Conservation (phyloP, 1,140 invertebrate species). For the Megalonaias nervosa region DNA sequence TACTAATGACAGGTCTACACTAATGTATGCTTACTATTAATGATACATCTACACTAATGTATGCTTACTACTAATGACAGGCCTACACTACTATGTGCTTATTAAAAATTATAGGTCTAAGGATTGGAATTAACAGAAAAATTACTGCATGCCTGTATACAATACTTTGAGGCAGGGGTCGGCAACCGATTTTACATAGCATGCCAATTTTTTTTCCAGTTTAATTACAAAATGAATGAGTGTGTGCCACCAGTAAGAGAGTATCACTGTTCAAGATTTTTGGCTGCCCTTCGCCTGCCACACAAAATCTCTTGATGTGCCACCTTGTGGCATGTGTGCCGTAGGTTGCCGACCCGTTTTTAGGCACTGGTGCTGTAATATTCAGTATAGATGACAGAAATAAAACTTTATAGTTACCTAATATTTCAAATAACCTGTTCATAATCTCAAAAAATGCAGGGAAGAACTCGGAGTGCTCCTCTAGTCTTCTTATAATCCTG, state of each 20-base stretch:
- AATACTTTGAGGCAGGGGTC: too few relatives aligned
- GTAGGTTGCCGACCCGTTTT: neutral
- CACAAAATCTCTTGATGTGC: too few relatives aligned
- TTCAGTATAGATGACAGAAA: neutral
- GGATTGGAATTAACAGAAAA: neutral
- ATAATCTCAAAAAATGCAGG: slow-evolving; percentile 66
- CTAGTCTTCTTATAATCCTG: slow-evolving; percentile 64
- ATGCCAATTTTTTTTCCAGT: neutral
- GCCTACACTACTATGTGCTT: too few relatives aligned
- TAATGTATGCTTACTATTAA: too few relatives aligned
- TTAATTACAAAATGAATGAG: neutral
- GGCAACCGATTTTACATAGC: neutral
- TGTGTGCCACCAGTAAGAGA: too few relatives aligned
- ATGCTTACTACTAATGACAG: too few relatives aligned
- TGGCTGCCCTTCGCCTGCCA: too few relatives aligned
- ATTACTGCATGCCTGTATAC: neutral
- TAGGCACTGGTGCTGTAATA: neutral
- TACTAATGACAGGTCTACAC: too few relatives aligned
- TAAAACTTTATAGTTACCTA: slow-evolving; percentile 55
- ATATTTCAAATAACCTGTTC: slow-evolving; percentile 64
- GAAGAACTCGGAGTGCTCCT: slow-evolving; percentile 67
- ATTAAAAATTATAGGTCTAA: neutral
- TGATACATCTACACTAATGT: too few relatives aligned
- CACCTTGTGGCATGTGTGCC: too few relatives aligned
- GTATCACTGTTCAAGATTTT: too few relatives aligned